Evolutionary conservation across 2,113 vertebrate genomes (phyloP), one percentile per base, ranked within the genome.

Genomic region (Hyla sarda): DNA sequence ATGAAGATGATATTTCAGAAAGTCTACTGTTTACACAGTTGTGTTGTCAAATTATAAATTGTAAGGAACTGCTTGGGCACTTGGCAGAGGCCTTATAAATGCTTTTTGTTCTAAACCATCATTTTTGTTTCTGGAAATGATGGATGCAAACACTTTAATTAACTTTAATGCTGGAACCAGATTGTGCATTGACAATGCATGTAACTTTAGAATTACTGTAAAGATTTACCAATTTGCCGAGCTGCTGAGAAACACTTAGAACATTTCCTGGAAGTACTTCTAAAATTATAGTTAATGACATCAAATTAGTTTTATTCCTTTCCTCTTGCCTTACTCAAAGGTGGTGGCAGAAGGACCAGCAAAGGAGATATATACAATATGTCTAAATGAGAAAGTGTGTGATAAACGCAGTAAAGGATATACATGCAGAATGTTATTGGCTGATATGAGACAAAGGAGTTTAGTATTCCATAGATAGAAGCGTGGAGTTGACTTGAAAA

Each of bases 121-220:
- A 58, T 37, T 21, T 71, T 30, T 69, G 19, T 80, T 47, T 62
- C 62, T 37, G 9, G 56, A 77, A 45, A 45, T 85, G 74, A 85
- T 65, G 73, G 58, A 69, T 67, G 83, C 16, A 76, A 78, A 77
- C 41, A 67, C 28, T 60, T 75, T 78, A 65, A 84, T 76, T 76
- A 84, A 77, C 56, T 34, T 76, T 67, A 78, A 14, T 65, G 56
- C n/a, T 50, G 14, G 32, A 76, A 78, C 28, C 11, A 76, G 17
- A 84, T 82, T 71, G 34, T 50, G 9, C 50, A 77, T 78, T 54
- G 77, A 69, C 83, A 85, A 41, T 54, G 47, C 45, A 12, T 9
- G 48, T 16, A 32, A 45, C 74, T 78, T 37, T 79, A 65, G 12
- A n/a, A 32, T 37, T 4, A 67, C 13, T 75, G 23, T 17, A 60